phyloP scores from a whole-genome alignment of 1,140 invertebrate genomes.

The Drosophila pectinifera region DNA sequence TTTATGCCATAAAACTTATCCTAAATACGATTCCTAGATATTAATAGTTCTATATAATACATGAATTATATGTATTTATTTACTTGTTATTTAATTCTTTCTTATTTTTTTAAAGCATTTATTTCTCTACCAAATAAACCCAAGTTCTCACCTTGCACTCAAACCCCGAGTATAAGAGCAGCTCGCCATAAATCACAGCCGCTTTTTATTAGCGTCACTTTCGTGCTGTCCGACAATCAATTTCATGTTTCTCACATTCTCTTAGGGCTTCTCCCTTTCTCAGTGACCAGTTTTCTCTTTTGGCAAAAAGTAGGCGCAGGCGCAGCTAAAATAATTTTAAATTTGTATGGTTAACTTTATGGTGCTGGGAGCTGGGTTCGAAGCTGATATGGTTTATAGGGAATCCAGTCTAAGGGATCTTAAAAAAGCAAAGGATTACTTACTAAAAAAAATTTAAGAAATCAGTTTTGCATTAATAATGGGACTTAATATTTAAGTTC shows the following conservation, averaged over 20 bases:
- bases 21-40: background rate
- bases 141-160: constrained; percentile 26
- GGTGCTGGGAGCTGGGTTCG: background rate
- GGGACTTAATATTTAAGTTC: too few species aligned
- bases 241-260: constrained; percentile 24
- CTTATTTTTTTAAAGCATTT: background rate
- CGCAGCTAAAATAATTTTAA: constrained; percentile 10
- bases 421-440: background rate
- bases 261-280: constrained; percentile 11
- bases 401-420: background rate
- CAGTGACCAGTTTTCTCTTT: background rate
- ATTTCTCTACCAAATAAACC: too few species aligned
- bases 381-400: background rate
- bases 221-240: constrained; percentile 36
- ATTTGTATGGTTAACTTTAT: constrained; percentile 25
- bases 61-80: too few species aligned
- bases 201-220: constrained; percentile 57
- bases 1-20: constrained; percentile 3
- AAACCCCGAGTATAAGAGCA: constrained; percentile 58
- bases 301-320: background rate
- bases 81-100: background rate
- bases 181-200: constrained; percentile 39
- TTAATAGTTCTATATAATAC: too few species aligned
- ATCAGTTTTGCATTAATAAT: too few species aligned
- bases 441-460: too few species aligned